Evolutionary conservation across 2,888 invertebrate genomes (phyloP), one percentile per base, ranked within the genome.

Genomic region (Drosophila siamana): DNA sequence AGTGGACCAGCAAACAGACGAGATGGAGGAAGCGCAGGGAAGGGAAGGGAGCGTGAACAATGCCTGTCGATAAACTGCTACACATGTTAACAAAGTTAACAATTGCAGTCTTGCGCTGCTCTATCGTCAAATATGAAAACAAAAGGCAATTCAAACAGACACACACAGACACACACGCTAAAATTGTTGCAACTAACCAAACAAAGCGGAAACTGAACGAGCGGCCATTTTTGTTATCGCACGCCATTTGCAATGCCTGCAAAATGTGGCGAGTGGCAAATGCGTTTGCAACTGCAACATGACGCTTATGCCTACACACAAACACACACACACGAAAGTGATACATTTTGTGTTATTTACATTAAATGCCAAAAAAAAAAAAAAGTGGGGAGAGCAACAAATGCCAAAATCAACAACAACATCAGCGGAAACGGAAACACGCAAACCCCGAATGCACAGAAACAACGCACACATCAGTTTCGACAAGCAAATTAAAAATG

Each of bases 31-130:
- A n/a, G n/a, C n/a, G n/a, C 2, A 6, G 24, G 24, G 4, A 22
- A 19, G 11, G 19, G 8, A 22, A n/a, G 15, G 16, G 19, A n/a
- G 22, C n/a, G 7, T 19, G 19, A 78, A 86, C 87, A 87, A 85
- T 69, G 69, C 67, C 28, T 43, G 50, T 51, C 86, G 81, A 85
- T 85, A 85, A 85, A 80, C 88, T 78, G 84, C 66, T 86, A 78
- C 88, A 85, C 84, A 85, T 85, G 88, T 80, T 88, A 86, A 85
- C 84, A 86, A 88, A 88, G 86, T 80, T 80, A 75, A 68, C 78
- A 73, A 75, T 72, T 71, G 48, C 62, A 65, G 24, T 11, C 38
- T 52, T 24, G 13, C 38, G 16, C 38, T 41, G 16, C 38, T 41
- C 47, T 55, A 57, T 64, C 60, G 59, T 54, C 63, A 54, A 62